A percentile compares a stretch with the other conserved stretches of the same genome.
Evolutionary conservation across 1,140 invertebrate genomes (phyloP).

Genomic region (Schlechtendalia chinensis): DNA sequence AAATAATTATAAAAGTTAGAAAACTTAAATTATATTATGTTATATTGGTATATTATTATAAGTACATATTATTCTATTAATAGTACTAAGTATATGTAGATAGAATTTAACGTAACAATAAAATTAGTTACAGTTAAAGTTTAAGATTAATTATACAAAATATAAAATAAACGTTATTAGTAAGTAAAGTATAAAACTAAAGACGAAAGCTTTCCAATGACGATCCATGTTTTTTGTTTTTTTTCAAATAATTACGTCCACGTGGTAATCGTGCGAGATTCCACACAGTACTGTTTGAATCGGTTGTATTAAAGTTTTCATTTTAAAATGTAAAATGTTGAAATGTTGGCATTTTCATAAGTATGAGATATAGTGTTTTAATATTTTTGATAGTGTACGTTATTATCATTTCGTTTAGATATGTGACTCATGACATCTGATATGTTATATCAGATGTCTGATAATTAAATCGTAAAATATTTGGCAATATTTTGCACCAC

Average conservation of each 20-base stretch:
- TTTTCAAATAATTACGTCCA: background rate
- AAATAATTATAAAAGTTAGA: background rate
- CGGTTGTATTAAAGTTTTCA: no score
- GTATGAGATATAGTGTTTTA: background rate
- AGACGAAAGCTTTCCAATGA: no score
- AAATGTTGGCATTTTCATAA: background rate
- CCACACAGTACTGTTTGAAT: no score
- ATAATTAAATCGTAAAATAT: no score
- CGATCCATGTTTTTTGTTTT: no score
- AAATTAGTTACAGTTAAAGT: constrained; percentile 3
- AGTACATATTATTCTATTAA: background rate
- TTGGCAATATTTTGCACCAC: no score
- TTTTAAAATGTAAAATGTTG: background rate
- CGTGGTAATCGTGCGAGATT: background rate
- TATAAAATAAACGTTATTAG: background rate
- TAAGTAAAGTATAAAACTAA: background rate
- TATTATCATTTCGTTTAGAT: background rate
- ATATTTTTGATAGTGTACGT: background rate
- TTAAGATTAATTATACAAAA: constrained; percentile 8
- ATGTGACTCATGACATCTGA: no score
- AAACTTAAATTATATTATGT: background rate
- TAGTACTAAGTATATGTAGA: background rate
- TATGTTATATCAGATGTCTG: no score
- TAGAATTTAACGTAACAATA: no score
- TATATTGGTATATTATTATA: background rate